Percentiles rank a stretch among this genome's conserved stretches.
These are phyloP conservation scores for Etheostoma nigrum DNA, from an alignment of 2,797 vertebrate genomes.

Conservation along the genomic window DNA sequence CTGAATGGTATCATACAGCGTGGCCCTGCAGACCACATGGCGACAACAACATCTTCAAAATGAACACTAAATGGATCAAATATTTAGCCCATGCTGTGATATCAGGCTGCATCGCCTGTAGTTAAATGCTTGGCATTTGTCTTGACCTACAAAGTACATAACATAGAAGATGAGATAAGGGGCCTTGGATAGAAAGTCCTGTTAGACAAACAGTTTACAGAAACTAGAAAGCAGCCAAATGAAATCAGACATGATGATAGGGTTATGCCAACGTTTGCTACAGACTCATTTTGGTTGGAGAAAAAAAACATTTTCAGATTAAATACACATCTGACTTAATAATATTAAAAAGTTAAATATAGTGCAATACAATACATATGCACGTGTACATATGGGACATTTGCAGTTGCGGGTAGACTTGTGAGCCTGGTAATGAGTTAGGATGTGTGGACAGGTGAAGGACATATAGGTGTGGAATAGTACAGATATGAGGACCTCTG, in stretches of 20 bases:
- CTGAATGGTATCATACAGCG: not conserved
- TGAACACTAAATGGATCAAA: not conserved
- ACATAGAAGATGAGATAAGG: constrained; percentile 5
- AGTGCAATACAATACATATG: not conserved
- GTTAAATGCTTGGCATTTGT: not conserved
- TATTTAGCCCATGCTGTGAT: not conserved
- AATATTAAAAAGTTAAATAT: not conserved
- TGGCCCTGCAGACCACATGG: not conserved
- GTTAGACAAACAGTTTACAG: not conserved
- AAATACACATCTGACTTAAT: not conserved
- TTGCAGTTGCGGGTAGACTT: not conserved
- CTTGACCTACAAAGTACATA: not conserved
- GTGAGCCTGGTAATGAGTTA: not conserved
- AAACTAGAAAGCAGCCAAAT: not conserved
- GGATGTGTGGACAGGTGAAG: not conserved
- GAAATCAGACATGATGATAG: not conserved
- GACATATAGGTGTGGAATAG: too few species aligned
- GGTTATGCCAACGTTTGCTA: too few species aligned
- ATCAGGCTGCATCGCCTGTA: not conserved
- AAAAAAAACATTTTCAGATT: not conserved
- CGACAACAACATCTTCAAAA: not conserved
- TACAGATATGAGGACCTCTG: too few species aligned
- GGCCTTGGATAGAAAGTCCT: not conserved
- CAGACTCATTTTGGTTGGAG: too few species aligned
- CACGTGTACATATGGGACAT: not conserved